Base-by-base conservation (phyloP, 2,113 vertebrate species). In the Siniperca knerii region DNA sequence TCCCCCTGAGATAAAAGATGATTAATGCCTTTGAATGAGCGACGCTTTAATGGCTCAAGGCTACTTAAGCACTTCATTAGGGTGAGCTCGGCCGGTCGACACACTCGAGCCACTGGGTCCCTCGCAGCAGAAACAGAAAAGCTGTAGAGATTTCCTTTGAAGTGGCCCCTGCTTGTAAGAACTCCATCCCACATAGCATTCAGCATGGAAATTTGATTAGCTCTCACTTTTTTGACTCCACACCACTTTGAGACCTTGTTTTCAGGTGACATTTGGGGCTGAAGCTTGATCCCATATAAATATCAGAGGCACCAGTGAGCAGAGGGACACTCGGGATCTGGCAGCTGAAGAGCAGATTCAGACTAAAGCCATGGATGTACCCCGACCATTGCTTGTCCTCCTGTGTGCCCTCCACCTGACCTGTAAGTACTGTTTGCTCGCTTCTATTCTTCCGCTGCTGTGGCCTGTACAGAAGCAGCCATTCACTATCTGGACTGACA, bases 161-260 rank as follows among this genome's bases (percentile, higher is more conserved):
- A 94, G 94, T 95, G 82, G 68, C 62, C 82, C 80, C 73, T 72
- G 68, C 87, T 87, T 91, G 83, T 33, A 90, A 78, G 79, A 89
- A 65, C 84, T 46, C 74, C 73, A 74, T 70, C 52, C 77, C 64
- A 71, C 68, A 70, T 88, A 79, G 77, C 86, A 83, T 89, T 93
- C 77, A 84, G 74, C 88, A 95, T 95, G 93, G 92, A 94, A 95
- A 96, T 96, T 89, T 93, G 94, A 96, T 95, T 94, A 94, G 87
- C 87, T 89, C 89, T 82, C 72, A 65, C 88, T 81, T 73, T 83
- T 89, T 69, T 62, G 40, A 66, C 70, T 75, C 84, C 85, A 72
- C 90, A 87, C 84, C 86, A 85, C 84, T 82, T 70, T 74, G 81
- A 87, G 89, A 89, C 78, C 87, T 89, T 70, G 76, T 61, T 88